Percentiles rank a stretch among this genome's conserved stretches.
Conservation (phyloP, 2,113 vertebrate species). For the Mormyrus lacerda region DNA sequence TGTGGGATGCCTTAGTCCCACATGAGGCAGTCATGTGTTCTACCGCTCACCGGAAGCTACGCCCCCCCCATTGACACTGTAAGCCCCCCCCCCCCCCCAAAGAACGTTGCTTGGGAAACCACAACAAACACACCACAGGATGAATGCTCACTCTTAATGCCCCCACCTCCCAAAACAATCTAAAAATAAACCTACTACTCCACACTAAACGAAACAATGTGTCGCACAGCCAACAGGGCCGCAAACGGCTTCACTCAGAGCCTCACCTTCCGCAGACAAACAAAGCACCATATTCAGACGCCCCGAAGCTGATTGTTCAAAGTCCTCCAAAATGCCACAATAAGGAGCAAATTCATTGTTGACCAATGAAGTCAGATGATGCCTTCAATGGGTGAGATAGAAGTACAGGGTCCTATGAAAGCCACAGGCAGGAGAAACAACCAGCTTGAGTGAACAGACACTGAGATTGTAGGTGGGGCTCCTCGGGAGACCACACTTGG, state of each 20-base stretch:
- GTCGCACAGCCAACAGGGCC: neutral
- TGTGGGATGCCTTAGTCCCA: neutral
- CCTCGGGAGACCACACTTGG: neutral
- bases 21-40: neutral
- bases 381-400: neutral
- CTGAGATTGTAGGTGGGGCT: neutral
- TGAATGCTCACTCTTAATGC: constrained; percentile 1
- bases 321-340: neutral
- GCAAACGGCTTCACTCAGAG: neutral
- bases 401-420: neutral
- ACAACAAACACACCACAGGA: constrained; percentile 8
- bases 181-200: constrained; percentile 14
- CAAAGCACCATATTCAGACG: neutral
- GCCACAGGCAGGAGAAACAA: neutral
- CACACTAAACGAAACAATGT: constrained; percentile 7
- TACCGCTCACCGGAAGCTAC: neutral
- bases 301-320: neutral
- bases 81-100: neutral
- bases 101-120: constrained; percentile 7
- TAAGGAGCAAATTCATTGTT: neutral
- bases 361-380: neutral
- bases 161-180: constrained; percentile 2
- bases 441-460: neutral
- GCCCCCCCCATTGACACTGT: neutral
- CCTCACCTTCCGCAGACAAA: neutral